These are phyloP conservation scores for Dermolepida albohirtum DNA, from an alignment of 2,888 invertebrate species.

Conservation along the genomic window DNA sequence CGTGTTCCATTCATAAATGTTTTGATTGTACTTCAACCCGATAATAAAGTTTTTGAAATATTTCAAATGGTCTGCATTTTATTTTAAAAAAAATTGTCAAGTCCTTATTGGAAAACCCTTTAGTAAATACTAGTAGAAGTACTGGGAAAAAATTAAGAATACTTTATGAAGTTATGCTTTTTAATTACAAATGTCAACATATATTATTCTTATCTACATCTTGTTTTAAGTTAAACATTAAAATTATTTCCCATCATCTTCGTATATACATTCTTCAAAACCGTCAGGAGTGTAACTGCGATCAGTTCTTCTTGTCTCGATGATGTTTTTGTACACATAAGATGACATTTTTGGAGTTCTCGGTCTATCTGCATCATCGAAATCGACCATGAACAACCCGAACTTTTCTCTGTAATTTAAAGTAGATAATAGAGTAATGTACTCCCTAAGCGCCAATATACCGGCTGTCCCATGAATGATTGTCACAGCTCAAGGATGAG, in stretches of 20 bases:
- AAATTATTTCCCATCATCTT: neutral
- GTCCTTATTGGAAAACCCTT: too few species aligned
- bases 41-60: too few species aligned
- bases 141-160: too few species aligned
- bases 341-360: constrained; percentile 74
- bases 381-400: constrained; percentile 77
- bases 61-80: too few species aligned
- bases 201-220: too few species aligned
- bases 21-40: too few species aligned
- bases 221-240: too few species aligned
- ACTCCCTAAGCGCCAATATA: neutral
- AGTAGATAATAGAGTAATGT: neutral
- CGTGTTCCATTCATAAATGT: too few species aligned
- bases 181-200: too few species aligned
- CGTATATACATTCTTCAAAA: constrained; percentile 15
- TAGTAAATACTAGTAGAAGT: too few species aligned
- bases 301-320: constrained; percentile 57
- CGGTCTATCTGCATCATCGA: constrained; percentile 68
- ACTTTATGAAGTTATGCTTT: too few species aligned
- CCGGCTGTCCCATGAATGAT: neutral
- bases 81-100: too few species aligned
- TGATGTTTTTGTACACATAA: constrained; percentile 67
- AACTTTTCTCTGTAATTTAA: constrained; percentile 69
- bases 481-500: neutral
- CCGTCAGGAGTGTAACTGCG: constrained; percentile 11